Conservation (phyloP, 2,888 invertebrate genomes). For the Peribatodes rhomboidaria region DNA sequence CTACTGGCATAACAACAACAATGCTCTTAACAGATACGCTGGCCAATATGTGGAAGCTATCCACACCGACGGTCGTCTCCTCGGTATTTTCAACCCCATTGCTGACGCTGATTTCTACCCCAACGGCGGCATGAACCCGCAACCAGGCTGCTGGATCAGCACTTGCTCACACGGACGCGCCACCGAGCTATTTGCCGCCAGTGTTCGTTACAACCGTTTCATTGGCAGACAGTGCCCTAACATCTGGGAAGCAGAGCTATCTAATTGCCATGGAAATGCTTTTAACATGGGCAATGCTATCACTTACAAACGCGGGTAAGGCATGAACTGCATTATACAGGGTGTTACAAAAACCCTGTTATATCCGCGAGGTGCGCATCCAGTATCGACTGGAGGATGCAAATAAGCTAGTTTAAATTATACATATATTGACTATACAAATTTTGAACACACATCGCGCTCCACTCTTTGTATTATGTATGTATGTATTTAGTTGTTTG, state of each 20-base stretch:
- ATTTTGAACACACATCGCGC: too few relatives aligned
- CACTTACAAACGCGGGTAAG: slow-evolving; percentile 24
- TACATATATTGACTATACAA: too few relatives aligned
- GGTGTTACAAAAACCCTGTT: too few relatives aligned
- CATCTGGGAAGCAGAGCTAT: slow-evolving; percentile 17
- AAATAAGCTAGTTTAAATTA: too few relatives aligned
- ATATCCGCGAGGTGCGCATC: too few relatives aligned
- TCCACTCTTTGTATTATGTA: too few relatives aligned
- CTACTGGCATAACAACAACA: slow-evolving; percentile 56
- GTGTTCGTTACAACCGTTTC: slow-evolving; percentile 62
- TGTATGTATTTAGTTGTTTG: too few relatives aligned
- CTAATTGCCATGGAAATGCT: slow-evolving; percentile 8
- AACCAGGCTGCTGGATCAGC: slow-evolving; percentile 67
- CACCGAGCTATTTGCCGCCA: slow-evolving; percentile 62
- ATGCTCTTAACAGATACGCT: slow-evolving; percentile 55
- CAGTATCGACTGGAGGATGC: too few relatives aligned
- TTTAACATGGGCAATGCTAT: slow-evolving; percentile 25
- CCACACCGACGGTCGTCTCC: slow-evolving; percentile 67
- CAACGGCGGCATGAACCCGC: slow-evolving; percentile 68
- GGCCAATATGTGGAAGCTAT: slow-evolving; percentile 71
- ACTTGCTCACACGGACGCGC: slow-evolving; percentile 70
- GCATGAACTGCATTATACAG: too few relatives aligned
- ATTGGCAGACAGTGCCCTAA: slow-evolving; percentile 49
- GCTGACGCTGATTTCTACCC: slow-evolving; percentile 69
- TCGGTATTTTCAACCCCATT: slow-evolving; percentile 62